Evolutionary conservation across 1,140 invertebrate genomes (phyloP).

Genomic region (Drosophila setifemur): DNA sequence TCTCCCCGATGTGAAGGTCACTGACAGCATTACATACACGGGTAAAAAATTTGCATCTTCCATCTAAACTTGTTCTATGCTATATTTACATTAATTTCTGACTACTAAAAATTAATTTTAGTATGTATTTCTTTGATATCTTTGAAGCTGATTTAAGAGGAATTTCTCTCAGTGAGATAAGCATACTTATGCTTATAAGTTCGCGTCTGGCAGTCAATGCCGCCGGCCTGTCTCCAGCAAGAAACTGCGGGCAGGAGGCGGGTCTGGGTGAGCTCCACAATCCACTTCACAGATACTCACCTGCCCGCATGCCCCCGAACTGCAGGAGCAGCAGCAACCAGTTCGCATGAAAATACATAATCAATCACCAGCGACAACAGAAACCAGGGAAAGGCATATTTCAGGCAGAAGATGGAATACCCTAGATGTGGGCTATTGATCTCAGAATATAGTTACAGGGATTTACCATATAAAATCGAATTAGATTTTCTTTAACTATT

Average conservation of each 20-base stretch:
- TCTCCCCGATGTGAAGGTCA: slow-evolving; percentile 61
- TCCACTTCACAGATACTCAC: slow-evolving; percentile 12
- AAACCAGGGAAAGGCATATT: slow-evolving; percentile 2
- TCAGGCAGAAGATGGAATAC: slow-evolving; percentile 6
- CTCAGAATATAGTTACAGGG: no score
- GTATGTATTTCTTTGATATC: not conserved
- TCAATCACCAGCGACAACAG: slow-evolving; percentile 67
- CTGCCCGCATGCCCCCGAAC: slow-evolving; percentile 59
- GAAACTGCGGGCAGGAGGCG: slow-evolving; percentile 45
- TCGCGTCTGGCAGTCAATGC: slow-evolving; percentile 41
- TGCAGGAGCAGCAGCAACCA: slow-evolving; percentile 52
- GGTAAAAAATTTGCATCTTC: not conserved
- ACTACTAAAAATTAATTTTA: no score
- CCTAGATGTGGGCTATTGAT: not conserved
- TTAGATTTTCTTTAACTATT: no score
- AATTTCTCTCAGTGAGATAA: not conserved
- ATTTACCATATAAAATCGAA: no score
- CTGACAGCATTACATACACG: slow-evolving; percentile 51
- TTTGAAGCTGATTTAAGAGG: not conserved
- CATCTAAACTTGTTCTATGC: no score
- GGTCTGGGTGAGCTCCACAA: slow-evolving; percentile 6
- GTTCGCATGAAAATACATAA: slow-evolving; percentile 78
- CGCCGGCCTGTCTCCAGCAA: slow-evolving; percentile 67
- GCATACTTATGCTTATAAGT: slow-evolving; percentile 9
- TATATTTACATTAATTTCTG: no score